phyloP scores from a whole-genome alignment of 2,797 vertebrate species.

The Graptemys geographica region DNA sequence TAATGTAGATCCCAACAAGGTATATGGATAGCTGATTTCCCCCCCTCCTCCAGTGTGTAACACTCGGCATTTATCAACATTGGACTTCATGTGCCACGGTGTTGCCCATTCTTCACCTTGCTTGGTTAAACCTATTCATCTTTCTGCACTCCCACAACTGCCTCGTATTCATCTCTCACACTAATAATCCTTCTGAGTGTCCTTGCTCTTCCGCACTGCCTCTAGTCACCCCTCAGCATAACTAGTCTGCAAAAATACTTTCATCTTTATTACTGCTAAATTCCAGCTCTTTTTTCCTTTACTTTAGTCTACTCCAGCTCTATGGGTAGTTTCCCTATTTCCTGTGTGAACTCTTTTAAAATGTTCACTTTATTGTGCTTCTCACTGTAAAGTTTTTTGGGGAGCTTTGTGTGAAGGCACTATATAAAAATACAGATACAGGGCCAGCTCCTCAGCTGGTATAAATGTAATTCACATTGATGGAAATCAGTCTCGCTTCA shows the following conservation, averaged over 20 bases:
- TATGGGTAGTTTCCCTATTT: not conserved
- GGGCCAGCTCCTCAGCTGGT: not conserved
- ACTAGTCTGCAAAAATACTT: not conserved
- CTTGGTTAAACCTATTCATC: not conserved
- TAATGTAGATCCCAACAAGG: constrained; percentile 18
- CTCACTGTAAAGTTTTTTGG: not conserved
- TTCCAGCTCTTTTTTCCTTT: not conserved
- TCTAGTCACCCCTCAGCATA: not conserved
- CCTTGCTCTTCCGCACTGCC: not conserved
- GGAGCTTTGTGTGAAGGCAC: not conserved
- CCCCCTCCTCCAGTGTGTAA: not conserved
- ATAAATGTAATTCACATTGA: not conserved
- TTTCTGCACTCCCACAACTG: not conserved
- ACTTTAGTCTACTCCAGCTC: not conserved
- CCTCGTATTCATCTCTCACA: not conserved
- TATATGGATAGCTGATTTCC: rapidly evolving
- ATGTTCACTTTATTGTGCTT: not conserved
- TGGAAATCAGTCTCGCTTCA: too few species aligned
- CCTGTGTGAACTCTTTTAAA: not conserved
- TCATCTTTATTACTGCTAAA: not conserved
- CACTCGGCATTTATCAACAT: not conserved
- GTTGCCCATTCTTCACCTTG: not conserved
- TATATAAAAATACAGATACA: not conserved
- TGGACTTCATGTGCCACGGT: not conserved
- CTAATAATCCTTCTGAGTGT: not conserved